phyloP scores from a whole-genome alignment of 2,113 vertebrate species.

The Microcebus murinus region DNA sequence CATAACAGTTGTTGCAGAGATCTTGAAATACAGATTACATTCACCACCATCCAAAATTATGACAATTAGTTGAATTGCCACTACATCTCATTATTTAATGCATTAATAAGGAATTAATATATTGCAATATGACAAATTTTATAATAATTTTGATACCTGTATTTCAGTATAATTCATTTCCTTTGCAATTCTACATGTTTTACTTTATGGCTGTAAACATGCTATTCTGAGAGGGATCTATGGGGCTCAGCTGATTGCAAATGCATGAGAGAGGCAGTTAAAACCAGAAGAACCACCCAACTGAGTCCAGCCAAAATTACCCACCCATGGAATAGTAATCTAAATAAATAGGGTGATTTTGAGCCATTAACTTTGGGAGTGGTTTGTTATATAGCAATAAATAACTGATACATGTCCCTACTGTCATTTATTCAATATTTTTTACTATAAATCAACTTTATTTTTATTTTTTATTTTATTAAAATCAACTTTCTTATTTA shows the following conservation, averaged over 20 bases:
- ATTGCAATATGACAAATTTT: background rate
- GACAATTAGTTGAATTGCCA: background rate
- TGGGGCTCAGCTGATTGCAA: background rate
- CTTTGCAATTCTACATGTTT: background rate
- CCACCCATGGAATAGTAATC: background rate
- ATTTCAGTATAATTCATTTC: background rate
- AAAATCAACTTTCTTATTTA: background rate
- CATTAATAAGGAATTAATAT: background rate
- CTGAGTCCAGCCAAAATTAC: background rate
- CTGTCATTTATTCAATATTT: background rate
- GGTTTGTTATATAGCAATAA: background rate
- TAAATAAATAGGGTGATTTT: background rate
- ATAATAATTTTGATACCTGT: background rate
- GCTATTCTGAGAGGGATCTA: background rate
- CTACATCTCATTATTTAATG: background rate
- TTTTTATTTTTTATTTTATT: background rate
- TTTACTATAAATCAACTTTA: background rate
- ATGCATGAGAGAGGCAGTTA: background rate
- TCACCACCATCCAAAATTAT: background rate
- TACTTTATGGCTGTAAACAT: background rate
- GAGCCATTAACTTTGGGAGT: background rate
- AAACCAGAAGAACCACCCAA: background rate
- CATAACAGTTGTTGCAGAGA: background rate
- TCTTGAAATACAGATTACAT: conserved; percentile 9
- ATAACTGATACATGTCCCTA: background rate